Evolutionary conservation across 1,140 invertebrate species (phyloP), one percentile per base, ranked within the genome.

Genomic region (Pseudomyrmex dendroicus): DNA sequence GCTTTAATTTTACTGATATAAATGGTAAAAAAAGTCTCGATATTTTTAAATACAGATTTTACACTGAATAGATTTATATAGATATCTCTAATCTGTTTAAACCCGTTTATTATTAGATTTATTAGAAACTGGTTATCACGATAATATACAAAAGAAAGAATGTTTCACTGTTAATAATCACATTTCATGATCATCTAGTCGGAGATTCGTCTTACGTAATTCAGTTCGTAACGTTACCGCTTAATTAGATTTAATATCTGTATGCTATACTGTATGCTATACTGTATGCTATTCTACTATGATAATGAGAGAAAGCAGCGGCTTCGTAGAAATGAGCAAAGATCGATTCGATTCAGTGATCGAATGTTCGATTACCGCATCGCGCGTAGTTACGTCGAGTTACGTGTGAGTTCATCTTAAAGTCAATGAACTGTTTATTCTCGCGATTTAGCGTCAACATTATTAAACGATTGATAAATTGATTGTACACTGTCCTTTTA

Each of bases 241-340:
- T 64, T 76, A 76, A 76, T 15, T 64, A 64, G n/a, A 2, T 54
- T 67, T 57, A 67, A 67, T 44, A 22, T 70, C 25, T 20, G 20
- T 20, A 20, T 20, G 20, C 20, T 20, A 20, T 46, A 44, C 54
- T 20, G 20, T 20, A 20, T 20, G 20, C 20, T 20, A 20, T 46
- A 44, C 54, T 20, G 20, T 9, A 57, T 57, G 64, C 25, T 20
- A 4, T 78, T 68, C 15, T 25, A 59, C 44, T n/a, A 59, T 35
- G 66, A 13, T 78, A 57, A 78, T 78, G 52, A 70, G 64, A 12
- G 54, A 70, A 80, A 80, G 54, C 22, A 35, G 64, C 44, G 48
- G 66, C 44, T 70, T 70, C 44, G 12, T 20, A 17, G 46, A 80
- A 80, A 70, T 59, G 44, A 59, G 46, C 20, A 35, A 68, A 62